Conservation (phyloP, 2,113 vertebrate genomes). For the Pseudolaguvia tuberculata region DNA sequence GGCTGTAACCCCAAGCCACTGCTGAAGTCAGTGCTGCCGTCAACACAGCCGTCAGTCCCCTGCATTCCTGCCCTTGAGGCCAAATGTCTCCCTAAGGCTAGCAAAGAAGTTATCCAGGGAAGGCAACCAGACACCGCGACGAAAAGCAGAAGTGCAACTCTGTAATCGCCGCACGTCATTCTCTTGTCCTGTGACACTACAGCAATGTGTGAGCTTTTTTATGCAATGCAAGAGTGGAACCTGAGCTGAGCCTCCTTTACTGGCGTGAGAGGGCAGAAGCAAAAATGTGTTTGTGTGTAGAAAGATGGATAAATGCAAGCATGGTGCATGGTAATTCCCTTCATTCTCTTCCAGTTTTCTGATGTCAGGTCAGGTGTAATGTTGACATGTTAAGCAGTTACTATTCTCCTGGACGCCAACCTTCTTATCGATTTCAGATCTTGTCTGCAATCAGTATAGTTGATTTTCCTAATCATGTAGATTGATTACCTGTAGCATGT, state of each 20-base stretch:
- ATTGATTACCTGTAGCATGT: background rate
- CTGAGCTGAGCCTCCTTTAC: constrained; percentile 57
- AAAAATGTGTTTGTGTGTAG: constrained; percentile 14
- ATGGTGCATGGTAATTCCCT: constrained; percentile 18
- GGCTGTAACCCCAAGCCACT: constrained; percentile 53
- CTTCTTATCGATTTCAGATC: background rate
- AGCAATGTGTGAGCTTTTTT: constrained; percentile 74
- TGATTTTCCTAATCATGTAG: background rate
- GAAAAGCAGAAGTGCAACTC: constrained; percentile 59
- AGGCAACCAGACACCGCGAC: constrained; percentile 63
- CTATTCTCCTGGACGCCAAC: background rate
- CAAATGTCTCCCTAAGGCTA: constrained; percentile 55
- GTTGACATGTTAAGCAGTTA: background rate
- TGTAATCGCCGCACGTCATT: constrained; percentile 66
- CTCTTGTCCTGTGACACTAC: constrained; percentile 69
- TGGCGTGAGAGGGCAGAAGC: constrained; percentile 51
- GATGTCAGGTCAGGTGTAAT: background rate
- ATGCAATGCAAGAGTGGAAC: constrained; percentile 67
- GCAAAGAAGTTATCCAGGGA: constrained; percentile 62
- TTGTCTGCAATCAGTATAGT: background rate
- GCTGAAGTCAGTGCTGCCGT: constrained; percentile 61
- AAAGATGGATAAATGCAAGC: constrained; percentile 41
- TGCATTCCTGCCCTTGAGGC: constrained; percentile 62
- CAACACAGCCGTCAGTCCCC: constrained; percentile 61
- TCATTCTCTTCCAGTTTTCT: constrained; percentile 49